Conservation (phyloP, 2,113 vertebrate genomes). For the Syngnathus floridae region DNA sequence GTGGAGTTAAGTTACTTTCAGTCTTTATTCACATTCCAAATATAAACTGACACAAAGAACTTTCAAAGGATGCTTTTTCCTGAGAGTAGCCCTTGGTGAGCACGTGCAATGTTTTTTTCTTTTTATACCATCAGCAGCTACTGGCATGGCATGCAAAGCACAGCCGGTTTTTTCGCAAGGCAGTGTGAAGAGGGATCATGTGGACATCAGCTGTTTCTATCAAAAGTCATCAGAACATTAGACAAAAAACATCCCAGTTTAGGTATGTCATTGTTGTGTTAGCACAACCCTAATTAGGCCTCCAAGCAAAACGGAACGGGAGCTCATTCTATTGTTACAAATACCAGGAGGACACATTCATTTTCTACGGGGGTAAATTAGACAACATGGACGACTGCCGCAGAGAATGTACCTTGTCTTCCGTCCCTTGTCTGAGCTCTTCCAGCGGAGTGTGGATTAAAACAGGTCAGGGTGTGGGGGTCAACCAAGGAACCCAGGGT, state of each 20-base stretch:
- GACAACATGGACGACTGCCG: not conserved
- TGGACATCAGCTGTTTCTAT: not conserved
- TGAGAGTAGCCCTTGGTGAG: not conserved
- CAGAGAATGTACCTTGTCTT: conserved; percentile 12
- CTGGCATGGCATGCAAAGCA: not conserved
- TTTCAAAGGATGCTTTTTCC: not conserved
- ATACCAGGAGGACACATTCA: not conserved
- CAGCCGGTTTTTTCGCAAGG: not conserved
- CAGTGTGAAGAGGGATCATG: not conserved
- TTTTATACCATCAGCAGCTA: not conserved
- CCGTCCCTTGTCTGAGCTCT: conserved; percentile 35
- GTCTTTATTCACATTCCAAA: not conserved
- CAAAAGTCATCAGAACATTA: not conserved
- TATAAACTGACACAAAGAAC: not conserved
- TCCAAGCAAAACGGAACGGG: not conserved
- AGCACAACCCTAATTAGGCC: not conserved
- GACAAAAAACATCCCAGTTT: not conserved
- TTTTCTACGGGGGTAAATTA: not conserved
- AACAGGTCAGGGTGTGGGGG: conserved; percentile 59
- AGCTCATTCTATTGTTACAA: not conserved
- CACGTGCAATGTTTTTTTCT: not conserved
- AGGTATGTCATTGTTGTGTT: not conserved
- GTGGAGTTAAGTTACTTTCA: not conserved
- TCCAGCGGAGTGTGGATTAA: conserved; percentile 60
- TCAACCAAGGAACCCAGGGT: conserved; percentile 53